phyloP scores from a whole-genome alignment of 1,140 invertebrate genomes.

The Cydia strobilella region DNA sequence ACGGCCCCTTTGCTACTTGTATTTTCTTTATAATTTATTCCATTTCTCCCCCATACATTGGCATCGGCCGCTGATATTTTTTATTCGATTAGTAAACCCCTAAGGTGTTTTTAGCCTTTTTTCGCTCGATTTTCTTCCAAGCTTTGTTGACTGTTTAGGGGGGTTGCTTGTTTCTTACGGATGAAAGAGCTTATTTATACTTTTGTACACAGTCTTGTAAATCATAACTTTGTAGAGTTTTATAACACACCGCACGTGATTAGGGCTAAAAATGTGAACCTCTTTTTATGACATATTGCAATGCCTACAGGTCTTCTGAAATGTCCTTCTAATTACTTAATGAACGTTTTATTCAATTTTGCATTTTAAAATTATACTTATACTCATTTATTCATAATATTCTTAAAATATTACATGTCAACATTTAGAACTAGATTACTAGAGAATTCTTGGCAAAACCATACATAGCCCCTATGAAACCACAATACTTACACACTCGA shows the following conservation, averaged over 20 bases:
- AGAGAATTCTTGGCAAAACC: slow-evolving; percentile 36
- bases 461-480: slow-evolving; percentile 51
- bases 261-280: not conserved
- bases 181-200: slow-evolving; percentile 75
- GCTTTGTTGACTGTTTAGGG: slow-evolving; percentile 78
- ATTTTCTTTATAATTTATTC: slow-evolving; percentile 80
- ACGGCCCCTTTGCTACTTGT: slow-evolving; percentile 71
- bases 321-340: too few species aligned
- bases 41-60: slow-evolving; percentile 77
- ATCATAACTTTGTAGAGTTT: slow-evolving; percentile 32
- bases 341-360: too few species aligned
- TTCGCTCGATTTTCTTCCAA: slow-evolving; percentile 80
- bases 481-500: slow-evolving; percentile 77
- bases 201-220: slow-evolving; percentile 43
- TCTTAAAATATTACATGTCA: too few species aligned
- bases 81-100: slow-evolving; percentile 82
- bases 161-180: slow-evolving; percentile 77
- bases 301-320: not conserved
- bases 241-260: not conserved
- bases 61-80: slow-evolving; percentile 80
- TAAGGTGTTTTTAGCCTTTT: slow-evolving; percentile 82
- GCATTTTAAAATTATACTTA: not conserved
- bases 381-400: too few species aligned
- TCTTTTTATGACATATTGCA: not conserved
- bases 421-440: slow-evolving; percentile 7